Conservation (phyloP, 2,113 vertebrate species). For the Takifugu bimaculatus region DNA sequence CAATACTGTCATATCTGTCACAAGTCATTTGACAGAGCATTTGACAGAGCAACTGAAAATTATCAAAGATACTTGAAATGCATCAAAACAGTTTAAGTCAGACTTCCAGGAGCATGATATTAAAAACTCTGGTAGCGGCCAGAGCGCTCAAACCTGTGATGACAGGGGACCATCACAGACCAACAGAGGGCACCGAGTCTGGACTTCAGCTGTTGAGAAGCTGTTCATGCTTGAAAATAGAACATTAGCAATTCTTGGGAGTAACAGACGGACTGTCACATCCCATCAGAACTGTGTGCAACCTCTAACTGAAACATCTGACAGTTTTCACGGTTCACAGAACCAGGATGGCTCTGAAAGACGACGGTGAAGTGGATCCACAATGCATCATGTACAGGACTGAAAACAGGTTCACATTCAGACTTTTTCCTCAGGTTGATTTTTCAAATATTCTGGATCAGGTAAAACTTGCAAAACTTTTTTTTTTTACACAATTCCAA, state of each 20-base stretch:
- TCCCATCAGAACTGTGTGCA: conserved; percentile 13
- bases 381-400: no score
- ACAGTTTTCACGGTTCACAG: conserved; percentile 22
- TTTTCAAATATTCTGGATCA: no score
- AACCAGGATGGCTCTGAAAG: background rate
- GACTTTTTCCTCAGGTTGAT: no score
- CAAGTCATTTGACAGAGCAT: background rate
- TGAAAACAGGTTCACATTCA: no score
- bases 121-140: no score
- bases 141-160: background rate
- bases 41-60: background rate
- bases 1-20: conserved; percentile 43
- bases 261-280: conserved; percentile 37
- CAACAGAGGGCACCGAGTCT: conserved; percentile 1
- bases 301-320: conserved; percentile 11
- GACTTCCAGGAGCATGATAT: conserved; percentile 5
- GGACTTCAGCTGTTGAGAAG: background rate
- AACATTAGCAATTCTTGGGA: background rate
- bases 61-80: background rate
- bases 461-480: no score
- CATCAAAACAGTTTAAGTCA: conserved; percentile 2
- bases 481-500: no score
- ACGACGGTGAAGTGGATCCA: no score
- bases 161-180: conserved; percentile 40
- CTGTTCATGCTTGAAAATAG: conserved; percentile 30